phyloP scores from a whole-genome alignment of 2,888 invertebrate species.

The Hecatera dysodea region DNA sequence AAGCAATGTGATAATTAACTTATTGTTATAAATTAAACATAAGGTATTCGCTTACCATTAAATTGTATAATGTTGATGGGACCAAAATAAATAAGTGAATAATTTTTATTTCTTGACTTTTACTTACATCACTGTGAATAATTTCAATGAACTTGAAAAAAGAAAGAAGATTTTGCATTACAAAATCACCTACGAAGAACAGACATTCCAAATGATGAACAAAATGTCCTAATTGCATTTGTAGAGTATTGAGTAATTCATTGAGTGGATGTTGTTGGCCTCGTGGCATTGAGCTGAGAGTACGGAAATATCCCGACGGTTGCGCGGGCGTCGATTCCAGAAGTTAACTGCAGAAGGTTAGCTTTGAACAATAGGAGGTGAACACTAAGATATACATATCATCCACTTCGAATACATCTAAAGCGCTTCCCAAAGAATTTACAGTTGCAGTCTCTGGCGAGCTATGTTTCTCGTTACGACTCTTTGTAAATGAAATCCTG shows the following conservation, averaged over 20 bases:
- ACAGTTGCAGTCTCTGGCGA: not conserved
- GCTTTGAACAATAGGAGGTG: slow-evolving; percentile 17
- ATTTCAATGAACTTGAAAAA: not conserved
- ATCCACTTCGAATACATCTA: not conserved
- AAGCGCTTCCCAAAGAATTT: not conserved
- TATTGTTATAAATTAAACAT: slow-evolving; percentile 63
- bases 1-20: slow-evolving; percentile 68
- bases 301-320: slow-evolving; percentile 66
- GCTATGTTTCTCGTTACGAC: too few relatives aligned
- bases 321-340: slow-evolving; percentile 34
- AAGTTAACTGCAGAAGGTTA: slow-evolving; percentile 47
- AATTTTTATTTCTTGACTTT: slow-evolving; percentile 57
- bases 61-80: slow-evolving; percentile 74
- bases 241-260: slow-evolving; percentile 81
- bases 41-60: slow-evolving; percentile 65
- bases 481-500: not conserved
- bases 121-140: slow-evolving; percentile 1
- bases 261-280: slow-evolving; percentile 86
- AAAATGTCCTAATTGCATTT: slow-evolving; percentile 65
- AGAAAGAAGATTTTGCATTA: not conserved
- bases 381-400: not conserved
- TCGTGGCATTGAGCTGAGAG: slow-evolving; percentile 85
- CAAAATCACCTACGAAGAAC: not conserved
- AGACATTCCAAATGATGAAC: slow-evolving; percentile 10
- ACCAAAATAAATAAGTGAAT: slow-evolving; percentile 81